phyloP scores from a whole-genome alignment of 2,113 vertebrate genomes.

The Oceanites oceanicus region DNA sequence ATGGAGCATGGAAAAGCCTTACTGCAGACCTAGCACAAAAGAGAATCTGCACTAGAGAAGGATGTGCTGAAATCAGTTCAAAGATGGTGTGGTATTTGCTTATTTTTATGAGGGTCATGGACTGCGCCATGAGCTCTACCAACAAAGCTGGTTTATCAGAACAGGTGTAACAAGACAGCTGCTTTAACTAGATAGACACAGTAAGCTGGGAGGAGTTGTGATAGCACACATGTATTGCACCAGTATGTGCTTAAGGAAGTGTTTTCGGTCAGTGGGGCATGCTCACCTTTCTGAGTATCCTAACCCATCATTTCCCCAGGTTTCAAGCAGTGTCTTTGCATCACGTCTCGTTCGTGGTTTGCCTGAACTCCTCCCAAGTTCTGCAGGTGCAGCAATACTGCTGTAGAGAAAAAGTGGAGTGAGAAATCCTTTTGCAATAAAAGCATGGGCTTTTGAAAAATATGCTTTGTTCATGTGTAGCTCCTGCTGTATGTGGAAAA shows the following conservation, averaged over 20 bases:
- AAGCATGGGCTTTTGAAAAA: background rate
- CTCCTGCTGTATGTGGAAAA: background rate
- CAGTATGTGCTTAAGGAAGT: background rate
- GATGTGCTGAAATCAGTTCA: background rate
- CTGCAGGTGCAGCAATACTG: background rate
- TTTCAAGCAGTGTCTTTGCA: background rate
- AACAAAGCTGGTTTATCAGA: background rate
- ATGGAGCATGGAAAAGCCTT: background rate
- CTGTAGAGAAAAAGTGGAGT: background rate
- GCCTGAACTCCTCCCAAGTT: background rate
- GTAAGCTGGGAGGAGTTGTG: background rate
- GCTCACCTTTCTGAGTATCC: background rate
- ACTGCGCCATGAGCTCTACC: accelerated
- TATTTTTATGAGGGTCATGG: background rate
- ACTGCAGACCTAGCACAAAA: background rate
- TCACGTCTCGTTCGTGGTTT: background rate
- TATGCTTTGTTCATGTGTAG: accelerated
- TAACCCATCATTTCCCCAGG: background rate
- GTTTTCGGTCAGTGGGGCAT: background rate
- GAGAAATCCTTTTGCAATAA: background rate
- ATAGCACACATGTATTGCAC: accelerated
- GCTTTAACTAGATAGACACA: background rate
- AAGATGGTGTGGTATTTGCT: background rate
- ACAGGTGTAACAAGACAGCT: background rate
- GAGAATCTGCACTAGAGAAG: background rate